A percentile compares a stretch with the other conserved stretches of the same genome.
Evolutionary conservation across 2,888 invertebrate species (phyloP).

Genomic region (Malachius bipustulatus): DNA sequence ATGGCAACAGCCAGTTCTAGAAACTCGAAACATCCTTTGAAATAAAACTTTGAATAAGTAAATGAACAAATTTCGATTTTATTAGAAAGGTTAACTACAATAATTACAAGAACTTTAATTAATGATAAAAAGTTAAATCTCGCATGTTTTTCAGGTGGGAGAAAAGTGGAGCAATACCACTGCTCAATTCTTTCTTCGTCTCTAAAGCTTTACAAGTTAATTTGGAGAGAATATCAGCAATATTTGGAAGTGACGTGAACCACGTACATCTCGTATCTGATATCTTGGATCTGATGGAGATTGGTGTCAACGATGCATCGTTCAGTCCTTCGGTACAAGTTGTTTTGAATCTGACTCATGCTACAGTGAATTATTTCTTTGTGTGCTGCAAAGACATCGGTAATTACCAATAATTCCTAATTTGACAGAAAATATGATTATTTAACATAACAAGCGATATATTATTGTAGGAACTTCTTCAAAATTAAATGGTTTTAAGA

Average conservation of each 20-base stretch:
- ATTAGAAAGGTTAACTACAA: too few relatives aligned
- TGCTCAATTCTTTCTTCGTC: constrained; percentile 37
- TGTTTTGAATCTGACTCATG: constrained; percentile 54
- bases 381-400: constrained; percentile 56
- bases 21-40: too few relatives aligned
- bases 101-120: constrained; percentile 1
- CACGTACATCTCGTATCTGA: constrained; percentile 45
- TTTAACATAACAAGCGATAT: too few relatives aligned
- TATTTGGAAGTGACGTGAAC: constrained; percentile 32
- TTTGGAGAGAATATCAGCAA: constrained; percentile 37
- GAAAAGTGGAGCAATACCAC: constrained; percentile 37
- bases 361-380: constrained; percentile 67
- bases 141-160: constrained; percentile 45
- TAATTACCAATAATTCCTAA: too few relatives aligned
- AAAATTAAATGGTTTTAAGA: constrained; percentile 53
- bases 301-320: constrained; percentile 38
- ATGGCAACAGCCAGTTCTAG: too few relatives aligned
- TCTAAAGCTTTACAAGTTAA: constrained; percentile 39
- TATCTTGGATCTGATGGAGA: constrained; percentile 52
- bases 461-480: constrained; percentile 43
- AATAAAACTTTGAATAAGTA: too few relatives aligned
- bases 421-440: too few relatives aligned
- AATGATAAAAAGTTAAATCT: too few relatives aligned
- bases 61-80: too few relatives aligned
- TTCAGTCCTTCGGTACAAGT: constrained; percentile 51